Evolutionary conservation across 2,113 vertebrate genomes (phyloP), one percentile per base, ranked within the genome.

Genomic region (Mesembrinibis cayennensis): DNA sequence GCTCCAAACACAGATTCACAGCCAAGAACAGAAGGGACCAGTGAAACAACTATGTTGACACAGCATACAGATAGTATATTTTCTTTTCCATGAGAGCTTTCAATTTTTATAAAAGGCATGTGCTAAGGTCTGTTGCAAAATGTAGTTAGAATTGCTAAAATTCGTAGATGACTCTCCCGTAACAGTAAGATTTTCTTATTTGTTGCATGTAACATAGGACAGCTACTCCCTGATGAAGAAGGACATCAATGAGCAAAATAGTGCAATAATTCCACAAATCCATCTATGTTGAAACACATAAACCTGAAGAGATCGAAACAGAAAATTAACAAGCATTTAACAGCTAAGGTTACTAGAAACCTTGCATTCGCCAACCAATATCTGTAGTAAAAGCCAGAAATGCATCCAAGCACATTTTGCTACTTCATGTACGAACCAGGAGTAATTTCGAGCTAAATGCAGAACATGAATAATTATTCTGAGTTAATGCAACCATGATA

Each of bases 391-490:
- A 83, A 40, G 55, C 27, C 81, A 89, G 50, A 69, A 89, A 56
- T 10, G 13, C 0, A 0, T 74, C n/a, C 18, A 40, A 67, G n/a
- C 26, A 44, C 23, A n/a, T 44, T 82, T 82, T 89, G 8, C 65
- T 53, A 27, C 15, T 62, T 93, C 55, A 66, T 1, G 2, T 25
- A 61, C 1, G 1, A 66, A 74, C n/a, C 23, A 61, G n/a, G 29
- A 91, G 27, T 71, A 50, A 92, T 78, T 78, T 63, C 0, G 12
- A 82, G 59, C n/a, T 82, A 74, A 90, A 71, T 42, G 34, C 7
- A 62, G 56, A 94, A 80, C 17, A 55, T 40, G 72, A 76, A 61
- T 79, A 80, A 91, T 82, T 91, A 70, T 79, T 69, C 56, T 61
- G 67, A 80, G 29, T 90, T 83, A 92, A 90, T 45, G 14, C 30